Percentiles rank a stretch among this genome's conserved stretches.
Conservation (phyloP, 2,888 invertebrate species). For the Apodemia duryi region DNA sequence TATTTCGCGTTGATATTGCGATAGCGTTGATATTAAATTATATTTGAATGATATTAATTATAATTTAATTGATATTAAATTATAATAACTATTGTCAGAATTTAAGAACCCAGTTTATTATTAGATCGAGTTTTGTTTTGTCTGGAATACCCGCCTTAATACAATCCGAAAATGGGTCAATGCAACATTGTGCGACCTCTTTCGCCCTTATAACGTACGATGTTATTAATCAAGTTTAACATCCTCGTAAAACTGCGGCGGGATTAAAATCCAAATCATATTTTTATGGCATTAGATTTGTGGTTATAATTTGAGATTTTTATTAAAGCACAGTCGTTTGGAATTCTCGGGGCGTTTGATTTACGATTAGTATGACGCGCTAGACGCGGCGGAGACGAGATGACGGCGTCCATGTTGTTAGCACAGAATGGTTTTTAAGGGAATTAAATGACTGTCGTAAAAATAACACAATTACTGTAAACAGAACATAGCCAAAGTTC, state of each 20-base stretch:
- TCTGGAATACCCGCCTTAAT: conserved; percentile 67
- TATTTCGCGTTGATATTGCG: too few relatives aligned
- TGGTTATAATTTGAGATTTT: conserved; percentile 64
- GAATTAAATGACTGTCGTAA: neutral
- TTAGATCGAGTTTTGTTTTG: conserved; percentile 52
- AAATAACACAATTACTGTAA: neutral
- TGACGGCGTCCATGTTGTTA: conserved; percentile 17
- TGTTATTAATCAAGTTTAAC: conserved; percentile 73
- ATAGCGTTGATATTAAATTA: too few relatives aligned
- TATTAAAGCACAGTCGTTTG: conserved; percentile 60
- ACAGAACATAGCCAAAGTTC: too few relatives aligned
- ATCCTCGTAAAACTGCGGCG: conserved; percentile 67
- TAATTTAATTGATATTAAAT: too few relatives aligned
- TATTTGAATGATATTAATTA: too few relatives aligned
- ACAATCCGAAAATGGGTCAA: conserved; percentile 62
- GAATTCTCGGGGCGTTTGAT: conserved; percentile 66
- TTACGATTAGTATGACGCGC: conserved; percentile 52
- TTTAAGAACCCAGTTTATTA: conserved; percentile 23
- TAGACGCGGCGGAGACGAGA: conserved; percentile 62
- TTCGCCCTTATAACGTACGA: conserved; percentile 30
- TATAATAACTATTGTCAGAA: neutral
- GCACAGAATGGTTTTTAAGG: neutral
- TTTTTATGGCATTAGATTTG: conserved; percentile 76
- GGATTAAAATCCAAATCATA: conserved; percentile 75
- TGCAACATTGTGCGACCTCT: conserved; percentile 67